Percentiles rank a stretch among this genome's conserved stretches.
Conservation (phyloP, 2,113 vertebrate genomes). For the Scortum barcoo region DNA sequence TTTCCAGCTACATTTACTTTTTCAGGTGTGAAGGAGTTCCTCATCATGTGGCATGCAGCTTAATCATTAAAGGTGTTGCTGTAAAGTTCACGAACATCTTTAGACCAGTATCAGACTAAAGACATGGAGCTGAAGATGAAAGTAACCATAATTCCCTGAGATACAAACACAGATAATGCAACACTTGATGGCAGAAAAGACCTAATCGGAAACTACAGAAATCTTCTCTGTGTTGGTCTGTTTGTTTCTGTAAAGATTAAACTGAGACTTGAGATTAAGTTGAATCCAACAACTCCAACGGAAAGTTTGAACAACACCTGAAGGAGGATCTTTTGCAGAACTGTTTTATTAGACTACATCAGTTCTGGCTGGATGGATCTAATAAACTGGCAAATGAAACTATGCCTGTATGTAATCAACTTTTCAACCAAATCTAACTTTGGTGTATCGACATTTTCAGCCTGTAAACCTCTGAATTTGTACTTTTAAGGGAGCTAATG, state of each 20-base stretch:
- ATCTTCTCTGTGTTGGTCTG: too few species aligned
- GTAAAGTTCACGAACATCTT: not conserved
- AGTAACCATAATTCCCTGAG: not conserved
- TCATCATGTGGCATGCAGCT: not conserved
- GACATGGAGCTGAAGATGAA: not conserved
- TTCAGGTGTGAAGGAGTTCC: not conserved
- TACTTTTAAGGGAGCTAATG: not conserved
- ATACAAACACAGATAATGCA: not conserved
- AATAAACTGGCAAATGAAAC: not conserved
- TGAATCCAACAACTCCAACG: not conserved
- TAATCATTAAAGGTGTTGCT: not conserved
- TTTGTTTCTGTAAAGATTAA: not conserved
- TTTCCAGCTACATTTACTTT: not conserved
- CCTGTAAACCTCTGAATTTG: not conserved
- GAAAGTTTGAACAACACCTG: not conserved
- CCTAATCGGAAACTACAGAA: too few species aligned
- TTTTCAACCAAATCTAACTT: not conserved
- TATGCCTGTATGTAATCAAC: not conserved
- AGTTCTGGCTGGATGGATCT: not conserved
- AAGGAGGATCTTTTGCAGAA: not conserved
- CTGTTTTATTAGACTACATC: not conserved
- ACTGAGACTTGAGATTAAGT: not conserved
- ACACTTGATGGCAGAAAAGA: too few species aligned
- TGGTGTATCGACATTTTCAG: not conserved
- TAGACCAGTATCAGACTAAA: not conserved